A percentile compares a stretch with the other conserved stretches of the same genome.
Evolutionary conservation across 2,113 vertebrate species (phyloP).

Genomic region (Tupaia chinensis): DNA sequence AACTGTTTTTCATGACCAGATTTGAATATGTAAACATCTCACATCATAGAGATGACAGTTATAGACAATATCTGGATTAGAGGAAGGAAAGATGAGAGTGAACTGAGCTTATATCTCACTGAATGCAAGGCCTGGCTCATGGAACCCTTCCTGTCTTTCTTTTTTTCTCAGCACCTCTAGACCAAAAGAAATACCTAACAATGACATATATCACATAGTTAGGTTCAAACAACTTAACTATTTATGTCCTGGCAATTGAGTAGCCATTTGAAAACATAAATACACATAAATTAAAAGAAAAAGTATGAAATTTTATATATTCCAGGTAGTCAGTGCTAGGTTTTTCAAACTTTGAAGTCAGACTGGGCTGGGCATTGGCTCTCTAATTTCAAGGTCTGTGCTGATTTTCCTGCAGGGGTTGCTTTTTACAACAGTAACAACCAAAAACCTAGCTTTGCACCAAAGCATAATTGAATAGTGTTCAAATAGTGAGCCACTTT

Average conservation of each 20-base stretch:
- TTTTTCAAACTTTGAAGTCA: neutral
- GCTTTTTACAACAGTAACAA: neutral
- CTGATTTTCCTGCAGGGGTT: too few relatives aligned
- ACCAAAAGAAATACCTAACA: neutral
- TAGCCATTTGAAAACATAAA: neutral
- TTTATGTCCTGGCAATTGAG: neutral
- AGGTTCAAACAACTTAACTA: neutral
- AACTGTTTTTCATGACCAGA: too few relatives aligned
- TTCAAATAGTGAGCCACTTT: rapidly evolving
- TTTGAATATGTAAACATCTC: neutral
- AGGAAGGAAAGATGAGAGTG: too few relatives aligned
- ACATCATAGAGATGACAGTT: neutral
- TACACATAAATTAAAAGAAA: neutral
- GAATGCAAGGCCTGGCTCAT: neutral
- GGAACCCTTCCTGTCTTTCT: neutral
- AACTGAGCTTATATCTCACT: rapidly evolving
- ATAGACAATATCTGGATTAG: neutral
- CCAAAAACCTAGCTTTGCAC: neutral
- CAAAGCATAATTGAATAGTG: too few relatives aligned
- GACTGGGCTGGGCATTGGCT: too few relatives aligned
- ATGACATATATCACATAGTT: neutral
- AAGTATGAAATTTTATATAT: neutral
- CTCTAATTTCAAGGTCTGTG: neutral
- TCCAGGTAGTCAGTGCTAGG: neutral
- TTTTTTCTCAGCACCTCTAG: neutral